A percentile compares a stretch with the other conserved stretches of the same genome.
Conservation (phyloP, 2,113 vertebrate genomes). For the Eulemur macaco region DNA sequence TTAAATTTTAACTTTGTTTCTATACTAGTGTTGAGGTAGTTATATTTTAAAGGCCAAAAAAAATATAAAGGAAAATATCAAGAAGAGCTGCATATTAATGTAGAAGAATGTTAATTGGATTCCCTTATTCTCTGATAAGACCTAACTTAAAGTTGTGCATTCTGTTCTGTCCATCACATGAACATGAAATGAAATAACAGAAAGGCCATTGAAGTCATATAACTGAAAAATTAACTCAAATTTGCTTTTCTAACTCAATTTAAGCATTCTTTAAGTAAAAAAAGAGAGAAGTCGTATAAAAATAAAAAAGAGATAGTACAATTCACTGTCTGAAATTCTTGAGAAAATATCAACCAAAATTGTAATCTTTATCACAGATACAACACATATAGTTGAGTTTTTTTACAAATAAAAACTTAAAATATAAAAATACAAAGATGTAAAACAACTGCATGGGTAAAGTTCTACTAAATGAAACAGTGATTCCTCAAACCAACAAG, state of each 20-base stretch:
- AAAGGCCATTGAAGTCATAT: neutral
- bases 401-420: constrained; percentile 7
- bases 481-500: neutral
- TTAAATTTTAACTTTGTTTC: constrained; percentile 1
- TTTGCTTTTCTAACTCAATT: neutral
- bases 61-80: constrained; percentile 21
- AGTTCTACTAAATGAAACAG: neutral
- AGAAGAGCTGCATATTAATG: neutral
- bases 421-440: neutral
- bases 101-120: constrained; percentile 5
- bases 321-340: neutral
- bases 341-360: neutral
- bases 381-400: neutral
- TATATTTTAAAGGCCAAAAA: neutral
- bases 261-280: neutral
- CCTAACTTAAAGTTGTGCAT: neutral
- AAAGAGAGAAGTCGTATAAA: neutral
- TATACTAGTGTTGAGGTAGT: neutral
- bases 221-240: neutral
- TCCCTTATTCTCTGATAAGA: constrained; percentile 11
- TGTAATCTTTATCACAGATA: neutral
- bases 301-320: neutral
- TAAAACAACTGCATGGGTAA: neutral
- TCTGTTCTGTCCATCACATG: neutral
- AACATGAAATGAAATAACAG: constrained; percentile 44